These are phyloP conservation scores for Aphelenchoides avenae DNA, from an alignment of 1,140 invertebrate species.

Conservation along the genomic window DNA sequence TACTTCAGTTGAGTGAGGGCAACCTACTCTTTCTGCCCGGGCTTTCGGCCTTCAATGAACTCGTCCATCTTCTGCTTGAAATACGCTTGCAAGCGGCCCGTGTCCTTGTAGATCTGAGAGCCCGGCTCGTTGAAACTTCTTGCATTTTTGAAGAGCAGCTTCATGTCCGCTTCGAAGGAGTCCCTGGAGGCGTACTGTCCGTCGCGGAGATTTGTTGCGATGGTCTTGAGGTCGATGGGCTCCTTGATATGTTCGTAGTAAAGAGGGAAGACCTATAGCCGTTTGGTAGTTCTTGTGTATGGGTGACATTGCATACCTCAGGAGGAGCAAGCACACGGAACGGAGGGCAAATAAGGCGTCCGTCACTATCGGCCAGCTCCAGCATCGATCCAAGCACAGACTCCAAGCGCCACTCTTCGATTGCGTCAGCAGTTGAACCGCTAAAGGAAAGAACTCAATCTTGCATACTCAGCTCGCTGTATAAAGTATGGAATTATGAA, in stretches of 20 bases:
- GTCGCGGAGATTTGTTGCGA: slow-evolving; percentile 78
- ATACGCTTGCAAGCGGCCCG: slow-evolving; percentile 6
- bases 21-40: slow-evolving; percentile 30
- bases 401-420: slow-evolving; percentile 38
- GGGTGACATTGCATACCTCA: slow-evolving; percentile 26
- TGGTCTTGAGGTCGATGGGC: slow-evolving; percentile 93
- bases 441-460: slow-evolving; percentile 14
- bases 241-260: slow-evolving; percentile 97
- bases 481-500: no score
- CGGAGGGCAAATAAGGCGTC: slow-evolving; percentile 54
- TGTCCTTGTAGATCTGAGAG: slow-evolving; percentile 83
- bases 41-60: slow-evolving; percentile 11
- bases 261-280: slow-evolving; percentile 71
- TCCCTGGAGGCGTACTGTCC: slow-evolving; percentile 71
- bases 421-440: slow-evolving; percentile 15
- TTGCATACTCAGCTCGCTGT: no score
- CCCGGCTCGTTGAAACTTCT: slow-evolving; percentile 92
- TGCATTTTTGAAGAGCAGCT: slow-evolving; percentile 87
- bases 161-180: slow-evolving; percentile 83
- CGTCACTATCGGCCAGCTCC: slow-evolving; percentile 38
- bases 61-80: slow-evolving; percentile 9
- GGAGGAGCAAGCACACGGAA: slow-evolving; percentile 44
- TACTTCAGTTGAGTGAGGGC: slow-evolving; percentile 5
- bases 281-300: slow-evolving; percentile 10
- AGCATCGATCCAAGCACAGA: slow-evolving; percentile 37